Evolutionary conservation across 2,797 vertebrate genomes (phyloP).

Genomic region (Liparis tanakae): DNA sequence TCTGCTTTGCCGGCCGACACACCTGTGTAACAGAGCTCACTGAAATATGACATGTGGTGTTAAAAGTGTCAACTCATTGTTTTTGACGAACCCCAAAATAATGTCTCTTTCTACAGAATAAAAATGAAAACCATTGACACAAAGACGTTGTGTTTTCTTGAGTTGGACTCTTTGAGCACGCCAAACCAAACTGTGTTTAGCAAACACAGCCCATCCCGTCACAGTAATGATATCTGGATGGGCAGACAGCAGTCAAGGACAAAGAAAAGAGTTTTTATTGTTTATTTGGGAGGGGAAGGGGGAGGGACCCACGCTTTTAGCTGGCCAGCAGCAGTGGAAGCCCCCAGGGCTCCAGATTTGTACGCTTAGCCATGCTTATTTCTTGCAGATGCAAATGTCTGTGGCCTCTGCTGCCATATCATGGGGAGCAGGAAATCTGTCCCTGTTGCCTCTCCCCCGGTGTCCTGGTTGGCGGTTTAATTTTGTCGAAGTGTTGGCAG

Average conservation of each 20-base stretch:
- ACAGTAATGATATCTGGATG: background rate
- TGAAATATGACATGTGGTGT: background rate
- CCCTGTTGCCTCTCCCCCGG: constrained; percentile 62
- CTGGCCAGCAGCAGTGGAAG: constrained; percentile 16
- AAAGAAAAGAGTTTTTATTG: background rate
- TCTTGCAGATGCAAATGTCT: constrained; percentile 63
- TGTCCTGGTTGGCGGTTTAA: constrained; percentile 76
- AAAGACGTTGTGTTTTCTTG: background rate
- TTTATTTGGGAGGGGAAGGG: background rate
- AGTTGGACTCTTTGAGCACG: background rate
- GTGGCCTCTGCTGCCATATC: constrained; percentile 67
- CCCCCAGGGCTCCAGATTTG: constrained; percentile 35
- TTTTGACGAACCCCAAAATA: background rate
- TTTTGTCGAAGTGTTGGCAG: constrained; percentile 83
- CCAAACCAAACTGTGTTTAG: background rate
- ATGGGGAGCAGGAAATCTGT: constrained; percentile 79
- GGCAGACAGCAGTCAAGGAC: background rate
- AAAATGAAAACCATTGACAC: background rate
- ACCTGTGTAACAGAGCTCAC: background rate
- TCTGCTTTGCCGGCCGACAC: background rate
- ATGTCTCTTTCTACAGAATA: background rate
- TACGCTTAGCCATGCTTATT: constrained; percentile 32
- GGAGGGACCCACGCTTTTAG: constrained; percentile 25
- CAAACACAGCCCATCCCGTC: background rate
- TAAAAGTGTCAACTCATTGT: background rate